Percentiles rank a stretch among this genome's conserved stretches.
Evolutionary conservation across 53 echinoderm and acorn worm genomes (phyloP).

Genomic region (Hippasteria phrygiana): DNA sequence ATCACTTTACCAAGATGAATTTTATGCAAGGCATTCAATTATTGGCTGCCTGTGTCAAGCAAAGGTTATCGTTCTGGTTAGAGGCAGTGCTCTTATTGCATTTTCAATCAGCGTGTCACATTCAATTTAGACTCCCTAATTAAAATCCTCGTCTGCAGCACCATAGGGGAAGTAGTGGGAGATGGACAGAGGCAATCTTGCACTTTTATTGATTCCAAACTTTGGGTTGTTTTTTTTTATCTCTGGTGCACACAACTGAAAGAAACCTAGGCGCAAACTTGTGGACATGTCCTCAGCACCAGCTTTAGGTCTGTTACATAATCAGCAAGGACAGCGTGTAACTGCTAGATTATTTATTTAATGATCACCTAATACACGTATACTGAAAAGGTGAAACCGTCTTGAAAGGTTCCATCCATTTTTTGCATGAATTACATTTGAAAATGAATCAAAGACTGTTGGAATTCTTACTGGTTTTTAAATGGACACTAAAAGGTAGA

Average conservation of each 20-base stretch:
- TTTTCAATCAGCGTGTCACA: slow-evolving; percentile 50
- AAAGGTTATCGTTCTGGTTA: neutral
- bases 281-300: neutral
- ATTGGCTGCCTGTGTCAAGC: neutral
- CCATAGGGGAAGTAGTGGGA: neutral
- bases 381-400: too few relatives aligned
- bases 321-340: neutral
- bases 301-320: neutral
- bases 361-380: too few relatives aligned
- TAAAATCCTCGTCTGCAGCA: slow-evolving; percentile 51
- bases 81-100: slow-evolving; percentile 21
- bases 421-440: too few relatives aligned
- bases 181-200: slow-evolving; percentile 13
- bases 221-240: neutral
- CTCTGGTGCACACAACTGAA: neutral
- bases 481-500: too few relatives aligned
- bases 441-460: too few relatives aligned
- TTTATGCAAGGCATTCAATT: neutral
- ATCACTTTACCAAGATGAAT: too few relatives aligned
- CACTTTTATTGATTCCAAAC: neutral
- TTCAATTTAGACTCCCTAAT: slow-evolving; percentile 42
- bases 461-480: too few relatives aligned
- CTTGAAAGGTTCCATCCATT: too few relatives aligned
- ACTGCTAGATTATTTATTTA: too few relatives aligned
- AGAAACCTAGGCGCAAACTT: neutral